A percentile compares a stretch with the other conserved stretches of the same genome.
phyloP scores from a whole-genome alignment of 1,140 invertebrate species.

The Diploscapter pachys region DNA sequence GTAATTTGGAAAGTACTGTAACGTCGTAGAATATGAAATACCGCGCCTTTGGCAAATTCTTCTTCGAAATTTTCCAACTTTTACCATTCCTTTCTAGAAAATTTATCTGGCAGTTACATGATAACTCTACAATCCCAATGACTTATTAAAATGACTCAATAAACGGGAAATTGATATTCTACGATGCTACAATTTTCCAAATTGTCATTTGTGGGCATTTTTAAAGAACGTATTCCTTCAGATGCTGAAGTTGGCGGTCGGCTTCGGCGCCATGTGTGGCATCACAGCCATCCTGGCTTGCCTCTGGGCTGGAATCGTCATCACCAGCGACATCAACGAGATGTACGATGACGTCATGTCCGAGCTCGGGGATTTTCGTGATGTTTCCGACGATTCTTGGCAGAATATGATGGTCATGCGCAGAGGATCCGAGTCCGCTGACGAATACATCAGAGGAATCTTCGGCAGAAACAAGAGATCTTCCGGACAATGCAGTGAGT shows the following conservation, averaged over 20 bases:
- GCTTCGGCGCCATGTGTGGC: constrained; percentile 26
- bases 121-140: too few species aligned
- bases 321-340: constrained; percentile 36
- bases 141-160: too few species aligned
- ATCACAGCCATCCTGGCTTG: constrained; percentile 28
- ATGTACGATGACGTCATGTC: constrained; percentile 39
- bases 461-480: constrained; percentile 36
- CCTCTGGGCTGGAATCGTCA: constrained; percentile 29
- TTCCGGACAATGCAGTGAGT: constrained; percentile 23
- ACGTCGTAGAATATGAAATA: too few species aligned
- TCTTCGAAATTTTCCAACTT: too few species aligned
- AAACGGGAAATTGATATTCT: not conserved
- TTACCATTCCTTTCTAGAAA: too few species aligned
- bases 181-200: not conserved
- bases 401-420: constrained; percentile 29
- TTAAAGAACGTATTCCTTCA: constrained; percentile 25
- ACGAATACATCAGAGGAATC: constrained; percentile 34
- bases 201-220: not conserved
- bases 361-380: constrained; percentile 32
- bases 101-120: too few species aligned
- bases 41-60: too few species aligned
- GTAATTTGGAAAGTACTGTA: too few species aligned
- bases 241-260: constrained; percentile 34
- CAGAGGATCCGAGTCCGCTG: constrained; percentile 27
- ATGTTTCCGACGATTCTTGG: constrained; percentile 36